Evolutionary conservation across 2,113 vertebrate species (phyloP), one percentile per base, ranked within the genome.

Genomic region (Grammomys dolichurus): DNA sequence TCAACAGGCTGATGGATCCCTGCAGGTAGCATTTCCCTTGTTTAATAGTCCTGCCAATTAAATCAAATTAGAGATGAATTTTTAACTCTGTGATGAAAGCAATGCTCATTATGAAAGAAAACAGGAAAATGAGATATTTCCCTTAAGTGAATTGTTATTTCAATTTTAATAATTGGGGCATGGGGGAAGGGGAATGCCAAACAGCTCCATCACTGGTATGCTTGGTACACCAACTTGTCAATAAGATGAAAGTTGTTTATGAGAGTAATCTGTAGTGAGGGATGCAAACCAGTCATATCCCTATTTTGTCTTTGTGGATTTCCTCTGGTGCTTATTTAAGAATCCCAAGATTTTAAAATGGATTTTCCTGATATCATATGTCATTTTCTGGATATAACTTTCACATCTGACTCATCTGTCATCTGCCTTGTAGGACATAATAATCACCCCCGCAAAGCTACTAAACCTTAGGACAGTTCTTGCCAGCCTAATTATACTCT

Each of bases 381-480:
- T 96, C 76, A 73, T 92, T 97, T 91, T 76, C 63, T 95, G 91
- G 81, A 73, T 97, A 91, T 97, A 67, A 94, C 93, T 96, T 93
- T 97, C 96, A 97, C 94, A 96, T 98, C 93, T 96, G 95, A 97
- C 77, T 97, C 95, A 95, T 97, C 95, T 96, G 85, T 97, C 95
- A 97, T 93, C 85, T 96, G 90, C 75, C 98, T 97, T 93, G 97
- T 94, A 91, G 67, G 95, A 98, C 96, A 97, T 97, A 97, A 97
- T 97, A 97, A 98, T 97, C 95, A 97, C 93, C 95, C 97, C 97
- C 98, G 96, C 92, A 97, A 96, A 98, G 95, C 97, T 97, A 98
- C 95, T 98, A 98, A 95, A 97, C 95, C 95, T 97, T 97, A 96
- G 93, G 88, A 93, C 97, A 98, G 90, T 96, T 95, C 94, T 98